phyloP scores from a whole-genome alignment of 2,888 invertebrate species.

The Tubulanus polymorphus region DNA sequence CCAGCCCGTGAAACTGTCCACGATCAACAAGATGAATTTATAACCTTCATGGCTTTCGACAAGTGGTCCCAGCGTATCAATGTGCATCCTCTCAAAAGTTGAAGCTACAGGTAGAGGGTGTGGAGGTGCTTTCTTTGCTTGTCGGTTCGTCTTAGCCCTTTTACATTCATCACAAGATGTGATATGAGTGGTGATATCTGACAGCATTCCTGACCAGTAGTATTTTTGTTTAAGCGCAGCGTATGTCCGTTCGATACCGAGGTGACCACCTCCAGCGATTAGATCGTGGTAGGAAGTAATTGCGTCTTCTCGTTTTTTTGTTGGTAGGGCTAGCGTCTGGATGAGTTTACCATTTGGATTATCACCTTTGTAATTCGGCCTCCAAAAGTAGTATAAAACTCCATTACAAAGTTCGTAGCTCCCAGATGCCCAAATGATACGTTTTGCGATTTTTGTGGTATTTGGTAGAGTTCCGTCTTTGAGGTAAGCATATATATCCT shows the following conservation, averaged over 20 bases:
- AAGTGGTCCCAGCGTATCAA: constrained; percentile 18
- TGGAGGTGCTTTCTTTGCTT: constrained; percentile 11
- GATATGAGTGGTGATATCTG: constrained; percentile 15
- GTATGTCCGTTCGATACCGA: constrained; percentile 18
- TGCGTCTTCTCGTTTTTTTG: constrained; percentile 13
- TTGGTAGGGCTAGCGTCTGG: constrained; percentile 16
- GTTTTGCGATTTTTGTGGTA: constrained; percentile 4
- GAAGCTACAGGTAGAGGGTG: constrained; percentile 9
- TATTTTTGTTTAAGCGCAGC: constrained; percentile 16
- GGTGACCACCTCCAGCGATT: constrained; percentile 15
- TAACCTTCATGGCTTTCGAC: constrained; percentile 7
- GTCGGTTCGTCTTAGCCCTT: constrained; percentile 12
- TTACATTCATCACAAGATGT: constrained; percentile 15
- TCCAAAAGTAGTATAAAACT: constrained; percentile 15
- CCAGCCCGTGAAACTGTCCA: too few relatives aligned
- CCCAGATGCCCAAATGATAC: constrained; percentile 5
- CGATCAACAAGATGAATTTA: constrained; percentile 13
- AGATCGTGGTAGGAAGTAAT: constrained; percentile 19
- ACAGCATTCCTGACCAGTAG: constrained; percentile 23
- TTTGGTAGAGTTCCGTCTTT: constrained; percentile 11
- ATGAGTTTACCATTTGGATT: not conserved
- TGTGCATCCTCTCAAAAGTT: constrained; percentile 18
- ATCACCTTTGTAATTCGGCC: constrained; percentile 8
- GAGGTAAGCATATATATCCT: constrained; percentile 9
- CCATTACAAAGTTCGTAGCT: constrained; percentile 13